Evolutionary conservation across 64 coral and sea anemone species (phyloP).

Genomic region (Astreopora myriophthalma): DNA sequence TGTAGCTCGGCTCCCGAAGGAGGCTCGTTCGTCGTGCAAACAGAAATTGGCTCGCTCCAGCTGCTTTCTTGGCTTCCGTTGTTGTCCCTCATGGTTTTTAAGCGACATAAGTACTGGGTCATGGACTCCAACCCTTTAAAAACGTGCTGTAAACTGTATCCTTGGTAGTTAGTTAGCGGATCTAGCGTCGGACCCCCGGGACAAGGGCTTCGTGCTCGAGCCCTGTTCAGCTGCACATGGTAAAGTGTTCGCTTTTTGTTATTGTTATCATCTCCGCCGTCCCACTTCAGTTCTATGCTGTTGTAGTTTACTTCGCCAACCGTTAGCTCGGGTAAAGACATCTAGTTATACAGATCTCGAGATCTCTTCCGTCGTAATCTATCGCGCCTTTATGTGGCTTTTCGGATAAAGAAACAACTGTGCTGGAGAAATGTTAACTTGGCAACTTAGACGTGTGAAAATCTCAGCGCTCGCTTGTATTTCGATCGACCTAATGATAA

Average conservation of each 20-base stretch:
- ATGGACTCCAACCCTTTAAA: conserved; percentile 78
- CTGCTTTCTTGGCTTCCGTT: conserved; percentile 56
- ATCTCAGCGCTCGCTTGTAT: not conserved
- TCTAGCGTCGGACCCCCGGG: conserved; percentile 75
- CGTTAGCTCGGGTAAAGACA: conserved; percentile 37
- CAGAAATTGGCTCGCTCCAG: conserved; percentile 60
- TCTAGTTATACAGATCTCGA: not conserved
- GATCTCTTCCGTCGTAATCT: not conserved
- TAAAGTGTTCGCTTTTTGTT: conserved; percentile 65
- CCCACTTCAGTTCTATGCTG: conserved; percentile 86
- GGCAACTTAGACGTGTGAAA: too few relatives aligned
- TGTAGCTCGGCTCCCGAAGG: conserved; percentile 90
- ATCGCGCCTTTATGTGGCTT: not conserved
- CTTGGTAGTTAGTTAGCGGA: conserved; percentile 90
- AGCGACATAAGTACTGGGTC: conserved; percentile 77
- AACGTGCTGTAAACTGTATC: conserved; percentile 62
- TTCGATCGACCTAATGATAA: too few relatives aligned
- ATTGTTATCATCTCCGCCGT: conserved; percentile 22
- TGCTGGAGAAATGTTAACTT: not conserved
- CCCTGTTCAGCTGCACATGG: conserved; percentile 85
- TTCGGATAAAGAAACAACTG: not conserved
- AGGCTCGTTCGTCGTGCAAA: conserved; percentile 79
- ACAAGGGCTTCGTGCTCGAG: conserved; percentile 49
- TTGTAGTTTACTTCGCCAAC: conserved; percentile 86
- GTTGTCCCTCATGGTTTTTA: conserved; percentile 25